Percentiles rank a stretch among this genome's conserved stretches.
phyloP scores from a whole-genome alignment of 2,888 invertebrate genomes.

The Eupithecia pulchellata region DNA sequence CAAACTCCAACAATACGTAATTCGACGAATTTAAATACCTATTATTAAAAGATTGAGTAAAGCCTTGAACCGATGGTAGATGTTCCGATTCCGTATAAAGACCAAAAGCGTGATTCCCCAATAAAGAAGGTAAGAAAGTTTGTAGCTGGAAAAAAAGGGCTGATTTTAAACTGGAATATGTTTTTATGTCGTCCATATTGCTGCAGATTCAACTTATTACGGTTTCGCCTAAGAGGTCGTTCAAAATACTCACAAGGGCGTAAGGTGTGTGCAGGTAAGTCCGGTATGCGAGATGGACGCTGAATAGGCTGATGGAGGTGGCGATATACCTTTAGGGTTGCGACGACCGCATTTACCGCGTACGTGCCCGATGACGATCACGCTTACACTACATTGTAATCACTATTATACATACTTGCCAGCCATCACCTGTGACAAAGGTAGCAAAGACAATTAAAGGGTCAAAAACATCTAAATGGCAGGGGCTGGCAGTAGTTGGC shows the following conservation, averaged over 20 bases:
- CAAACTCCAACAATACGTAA: neutral
- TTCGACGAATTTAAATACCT: too few species aligned
- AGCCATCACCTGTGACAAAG: neutral
- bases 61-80: neutral
- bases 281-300: neutral
- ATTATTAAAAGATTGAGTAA: too few species aligned
- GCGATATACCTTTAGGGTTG: slow-evolving; percentile 36
- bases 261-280: slow-evolving; percentile 11
- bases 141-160: too few species aligned
- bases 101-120: neutral
- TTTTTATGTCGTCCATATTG: neutral
- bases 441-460: neutral
- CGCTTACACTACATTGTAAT: slow-evolving; percentile 23
- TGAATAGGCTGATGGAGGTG: slow-evolving; percentile 22
- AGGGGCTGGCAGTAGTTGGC: neutral
- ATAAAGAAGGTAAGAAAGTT: neutral
- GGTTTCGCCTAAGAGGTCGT: neutral
- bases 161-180: neutral
- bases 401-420: neutral
- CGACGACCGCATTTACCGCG: slow-evolving; percentile 29
- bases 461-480: neutral
- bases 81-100: too few species aligned
- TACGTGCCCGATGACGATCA: slow-evolving; percentile 25
- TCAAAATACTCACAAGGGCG: neutral
- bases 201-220: neutral